A percentile compares a stretch with the other conserved stretches of the same genome.
phyloP scores from a whole-genome alignment of 2,113 vertebrate genomes.

The Scomber colias region DNA sequence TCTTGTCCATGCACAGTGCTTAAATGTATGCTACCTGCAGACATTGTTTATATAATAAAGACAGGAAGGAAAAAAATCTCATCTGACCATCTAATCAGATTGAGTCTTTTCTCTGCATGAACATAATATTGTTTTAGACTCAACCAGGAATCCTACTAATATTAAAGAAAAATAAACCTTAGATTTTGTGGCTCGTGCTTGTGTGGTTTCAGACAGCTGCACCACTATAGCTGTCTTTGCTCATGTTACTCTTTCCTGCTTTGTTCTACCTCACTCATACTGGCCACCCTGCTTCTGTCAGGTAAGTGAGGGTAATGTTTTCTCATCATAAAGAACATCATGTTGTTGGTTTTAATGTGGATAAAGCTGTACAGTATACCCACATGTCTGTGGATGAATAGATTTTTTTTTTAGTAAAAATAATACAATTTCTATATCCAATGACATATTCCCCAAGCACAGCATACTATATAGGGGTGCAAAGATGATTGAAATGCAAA shows the following conservation, averaged over 20 bases:
- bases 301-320: conserved; percentile 15
- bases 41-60: conserved; percentile 31
- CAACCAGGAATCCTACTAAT: not conserved
- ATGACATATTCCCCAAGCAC: not conserved
- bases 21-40: conserved; percentile 20
- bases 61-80: conserved; percentile 5
- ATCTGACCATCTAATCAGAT: conserved; percentile 2
- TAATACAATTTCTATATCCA: not conserved
- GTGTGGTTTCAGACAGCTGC: conserved; percentile 17
- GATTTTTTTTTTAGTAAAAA: not conserved
- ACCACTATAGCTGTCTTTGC: conserved; percentile 10
- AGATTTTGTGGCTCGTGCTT: conserved; percentile 3
- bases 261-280: conserved; percentile 2
- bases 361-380: not conserved
- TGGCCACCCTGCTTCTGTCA: conserved; percentile 1
- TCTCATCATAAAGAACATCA: conserved; percentile 19
- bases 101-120: conserved; percentile 15
- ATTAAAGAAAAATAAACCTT: conserved; percentile 35
- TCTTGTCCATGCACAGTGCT: not conserved
- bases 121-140: conserved; percentile 35
- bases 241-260: conserved; percentile 20
- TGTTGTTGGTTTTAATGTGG: conserved; percentile 20
- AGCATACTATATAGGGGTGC: not conserved
- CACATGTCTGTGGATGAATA: not conserved
- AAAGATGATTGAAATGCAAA: not conserved